phyloP scores from a whole-genome alignment of 2,797 vertebrate species.

The Syndactyla subalaris region DNA sequence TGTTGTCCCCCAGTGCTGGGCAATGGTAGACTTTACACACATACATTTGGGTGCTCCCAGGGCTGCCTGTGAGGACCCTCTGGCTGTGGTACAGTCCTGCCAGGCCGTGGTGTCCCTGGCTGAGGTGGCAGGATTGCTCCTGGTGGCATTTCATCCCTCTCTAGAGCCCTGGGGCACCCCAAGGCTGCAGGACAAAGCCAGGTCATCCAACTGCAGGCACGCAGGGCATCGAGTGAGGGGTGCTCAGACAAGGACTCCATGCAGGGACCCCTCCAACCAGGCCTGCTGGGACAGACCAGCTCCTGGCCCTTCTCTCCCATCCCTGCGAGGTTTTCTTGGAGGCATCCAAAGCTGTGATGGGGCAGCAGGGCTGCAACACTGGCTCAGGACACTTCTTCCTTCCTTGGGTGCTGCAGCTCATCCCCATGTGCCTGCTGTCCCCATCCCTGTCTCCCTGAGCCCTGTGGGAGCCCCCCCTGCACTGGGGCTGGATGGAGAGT shows the following conservation, averaged over 20 bases:
- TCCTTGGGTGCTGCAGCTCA: fast-evolving
- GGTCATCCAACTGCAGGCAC: neutral
- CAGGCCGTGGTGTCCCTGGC: neutral
- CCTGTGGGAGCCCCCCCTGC: neutral
- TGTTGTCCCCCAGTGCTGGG: neutral
- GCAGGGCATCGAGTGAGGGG: neutral
- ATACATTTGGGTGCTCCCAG: fast-evolving
- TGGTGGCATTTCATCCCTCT: neutral
- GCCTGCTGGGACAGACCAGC: neutral
- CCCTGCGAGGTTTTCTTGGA: neutral
- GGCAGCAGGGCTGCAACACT: neutral
- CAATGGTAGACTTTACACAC: neutral
- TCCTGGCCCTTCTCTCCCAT: neutral
- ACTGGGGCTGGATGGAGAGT: neutral
- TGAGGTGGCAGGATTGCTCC: neutral
- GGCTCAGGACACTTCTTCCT: neutral
- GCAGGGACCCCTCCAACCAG: neutral
- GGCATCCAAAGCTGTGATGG: fast-evolving
- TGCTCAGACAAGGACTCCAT: fast-evolving
- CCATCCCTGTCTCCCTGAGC: neutral
- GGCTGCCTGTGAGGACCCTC: neutral
- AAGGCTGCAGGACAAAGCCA: fast-evolving
- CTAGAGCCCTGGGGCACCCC: neutral
- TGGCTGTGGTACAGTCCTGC: fast-evolving
- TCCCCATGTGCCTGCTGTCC: neutral